Evolutionary conservation across 2,888 invertebrate species (phyloP).

Genomic region (Cyclophora punctaria): DNA sequence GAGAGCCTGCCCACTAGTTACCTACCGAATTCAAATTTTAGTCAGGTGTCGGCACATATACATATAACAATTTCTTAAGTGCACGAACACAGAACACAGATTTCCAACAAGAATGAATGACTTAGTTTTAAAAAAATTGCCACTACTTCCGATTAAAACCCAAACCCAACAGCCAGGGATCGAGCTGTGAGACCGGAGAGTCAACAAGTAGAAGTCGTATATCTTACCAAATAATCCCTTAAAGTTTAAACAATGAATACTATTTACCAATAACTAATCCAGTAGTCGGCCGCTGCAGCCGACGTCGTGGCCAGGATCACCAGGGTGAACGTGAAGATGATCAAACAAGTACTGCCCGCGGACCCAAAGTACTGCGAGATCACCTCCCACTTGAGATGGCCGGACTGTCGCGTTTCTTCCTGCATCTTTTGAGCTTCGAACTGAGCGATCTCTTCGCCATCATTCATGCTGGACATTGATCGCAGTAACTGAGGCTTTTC

Average conservation of each 20-base stretch:
- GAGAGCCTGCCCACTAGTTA: too few species aligned
- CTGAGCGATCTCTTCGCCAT: conserved; percentile 40
- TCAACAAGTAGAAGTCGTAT: too few species aligned
- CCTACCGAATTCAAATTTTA: too few species aligned
- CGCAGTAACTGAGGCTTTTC: conserved; percentile 25
- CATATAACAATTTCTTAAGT: too few species aligned
- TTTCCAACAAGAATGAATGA: too few species aligned
- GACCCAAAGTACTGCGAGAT: conserved; percentile 51
- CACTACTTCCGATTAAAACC: too few species aligned
- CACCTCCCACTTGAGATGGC: conserved; percentile 56
- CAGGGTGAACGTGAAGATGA: conserved; percentile 38
- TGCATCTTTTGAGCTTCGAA: conserved; percentile 55
- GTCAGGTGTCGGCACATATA: too few species aligned
- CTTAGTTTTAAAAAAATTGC: too few species aligned
- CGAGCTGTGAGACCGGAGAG: too few species aligned
- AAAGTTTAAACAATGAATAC: not conserved
- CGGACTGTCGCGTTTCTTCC: conserved; percentile 56
- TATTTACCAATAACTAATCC: conserved; percentile 78
- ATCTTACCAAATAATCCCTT: not conserved
- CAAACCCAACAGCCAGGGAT: too few species aligned
- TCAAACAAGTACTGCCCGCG: conserved; percentile 47
- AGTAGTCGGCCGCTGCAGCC: conserved; percentile 81
- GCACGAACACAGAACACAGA: too few species aligned
- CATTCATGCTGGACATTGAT: conserved; percentile 28
- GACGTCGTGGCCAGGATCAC: conserved; percentile 71